These are phyloP conservation scores for Acanthoscelides obtectus DNA, from an alignment of 2,888 invertebrate species.

Conservation along the genomic window DNA sequence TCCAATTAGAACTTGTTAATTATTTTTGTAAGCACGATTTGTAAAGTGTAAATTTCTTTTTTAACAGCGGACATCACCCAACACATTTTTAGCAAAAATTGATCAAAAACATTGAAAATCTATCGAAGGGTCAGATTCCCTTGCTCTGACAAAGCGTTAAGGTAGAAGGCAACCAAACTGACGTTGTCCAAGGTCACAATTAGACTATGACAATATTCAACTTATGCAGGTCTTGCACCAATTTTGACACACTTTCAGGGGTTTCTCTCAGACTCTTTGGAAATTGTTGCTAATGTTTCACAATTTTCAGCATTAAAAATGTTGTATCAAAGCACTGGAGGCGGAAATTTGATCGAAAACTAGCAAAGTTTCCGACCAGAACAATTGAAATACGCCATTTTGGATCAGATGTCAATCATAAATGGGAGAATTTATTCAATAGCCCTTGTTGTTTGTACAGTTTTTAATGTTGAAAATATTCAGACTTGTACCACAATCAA, in stretches of 20 bases:
- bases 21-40: not conserved
- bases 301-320: not conserved
- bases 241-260: slow-evolving; percentile 23
- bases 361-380: slow-evolving; percentile 15
- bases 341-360: not conserved
- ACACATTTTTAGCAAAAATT: slow-evolving; percentile 25
- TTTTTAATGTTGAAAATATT: not conserved
- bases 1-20: slow-evolving; percentile 7
- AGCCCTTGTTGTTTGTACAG: not conserved
- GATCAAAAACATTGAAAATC: slow-evolving; percentile 31
- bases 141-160: slow-evolving; percentile 28
- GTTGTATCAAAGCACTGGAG: not conserved
- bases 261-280: not conserved
- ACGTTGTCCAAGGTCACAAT: slow-evolving; percentile 47
- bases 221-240: slow-evolving; percentile 34
- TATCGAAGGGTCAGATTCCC: slow-evolving; percentile 31
- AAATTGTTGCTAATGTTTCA: not conserved
- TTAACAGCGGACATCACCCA: slow-evolving; percentile 4
- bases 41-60: not conserved
- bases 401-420: slow-evolving; percentile 37
- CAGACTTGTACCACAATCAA: not conserved
- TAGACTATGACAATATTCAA: slow-evolving; percentile 44
- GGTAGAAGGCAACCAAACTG: slow-evolving; percentile 42
- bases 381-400: slow-evolving; percentile 37
- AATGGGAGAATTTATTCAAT: slow-evolving; percentile 7